Conservation (phyloP, 1,140 invertebrate genomes). For the Aphelinus atriplicis region DNA sequence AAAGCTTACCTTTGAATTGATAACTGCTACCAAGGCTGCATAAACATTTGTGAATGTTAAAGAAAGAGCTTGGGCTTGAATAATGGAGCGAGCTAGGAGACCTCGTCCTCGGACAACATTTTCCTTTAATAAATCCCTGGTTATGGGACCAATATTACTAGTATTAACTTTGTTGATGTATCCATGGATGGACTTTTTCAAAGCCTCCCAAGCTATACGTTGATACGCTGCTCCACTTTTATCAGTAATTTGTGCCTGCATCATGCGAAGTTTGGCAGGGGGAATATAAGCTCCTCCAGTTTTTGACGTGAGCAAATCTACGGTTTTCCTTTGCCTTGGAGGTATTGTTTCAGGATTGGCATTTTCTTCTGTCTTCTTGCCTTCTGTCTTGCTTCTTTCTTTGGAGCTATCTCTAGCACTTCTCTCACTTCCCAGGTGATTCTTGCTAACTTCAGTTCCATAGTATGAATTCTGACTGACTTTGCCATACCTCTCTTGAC, state of each 20-base stretch:
- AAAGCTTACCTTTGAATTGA: slow-evolving; percentile 86
- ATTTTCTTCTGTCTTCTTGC: slow-evolving; percentile 20
- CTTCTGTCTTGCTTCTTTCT: slow-evolving; percentile 25
- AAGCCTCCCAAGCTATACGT: slow-evolving; percentile 96
- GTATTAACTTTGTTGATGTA: slow-evolving; percentile 98
- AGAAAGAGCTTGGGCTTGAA: slow-evolving; percentile 96
- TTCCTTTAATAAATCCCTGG: slow-evolving; percentile 90
- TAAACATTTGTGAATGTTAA: slow-evolving; percentile 98
- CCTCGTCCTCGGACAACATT: slow-evolving; percentile 96
- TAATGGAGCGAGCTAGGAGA: slow-evolving; percentile 89
- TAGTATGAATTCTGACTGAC: slow-evolving; percentile 44
- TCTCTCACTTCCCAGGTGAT: slow-evolving; percentile 12
- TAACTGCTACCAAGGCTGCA: slow-evolving; percentile 90
- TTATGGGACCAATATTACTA: slow-evolving; percentile 93
- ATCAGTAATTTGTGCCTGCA: slow-evolving; percentile 94
- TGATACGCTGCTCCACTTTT: slow-evolving; percentile 94
- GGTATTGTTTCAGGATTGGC: slow-evolving; percentile 46
- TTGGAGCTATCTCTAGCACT: slow-evolving; percentile 28
- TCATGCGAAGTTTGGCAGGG: slow-evolving; percentile 91
- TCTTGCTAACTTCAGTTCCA: slow-evolving; percentile 40
- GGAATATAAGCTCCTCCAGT: slow-evolving; percentile 99
- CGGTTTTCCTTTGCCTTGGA: slow-evolving; percentile 68
- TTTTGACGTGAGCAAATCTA: slow-evolving; percentile 82
- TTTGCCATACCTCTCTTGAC: slow-evolving; percentile 36
- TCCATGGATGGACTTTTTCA: slow-evolving; percentile 99